A percentile compares a stretch with the other conserved stretches of the same genome.
Conservation (phyloP, 1,140 invertebrate species). For the Drosophila sechellia region DNA sequence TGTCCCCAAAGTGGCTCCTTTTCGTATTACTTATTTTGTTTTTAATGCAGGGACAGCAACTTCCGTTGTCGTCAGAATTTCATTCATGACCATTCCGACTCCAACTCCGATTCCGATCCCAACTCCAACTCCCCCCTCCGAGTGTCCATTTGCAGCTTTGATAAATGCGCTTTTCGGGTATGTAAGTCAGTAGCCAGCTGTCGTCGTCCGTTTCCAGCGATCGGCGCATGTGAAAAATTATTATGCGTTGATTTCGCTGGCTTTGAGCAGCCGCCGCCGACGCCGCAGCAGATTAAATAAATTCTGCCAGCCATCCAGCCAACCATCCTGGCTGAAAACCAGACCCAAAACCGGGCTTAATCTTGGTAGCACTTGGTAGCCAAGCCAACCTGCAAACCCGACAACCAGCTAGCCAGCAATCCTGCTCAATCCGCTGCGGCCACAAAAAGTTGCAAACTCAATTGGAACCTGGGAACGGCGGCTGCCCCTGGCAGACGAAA, state of each 20-base stretch:
- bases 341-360: conserved; percentile 56
- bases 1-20: conserved; percentile 65
- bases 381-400: not conserved
- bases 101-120: not conserved
- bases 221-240: conserved; percentile 79
- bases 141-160: conserved; percentile 56
- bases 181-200: conserved; percentile 81
- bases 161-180: conserved; percentile 81
- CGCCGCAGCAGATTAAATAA: conserved; percentile 83
- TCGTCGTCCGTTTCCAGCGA: conserved; percentile 33
- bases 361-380: conserved; percentile 51
- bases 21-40: not conserved
- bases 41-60: conserved; percentile 21
- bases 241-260: conserved; percentile 69
- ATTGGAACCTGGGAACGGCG: conserved; percentile 64
- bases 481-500: not conserved
- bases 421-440: conserved; percentile 51
- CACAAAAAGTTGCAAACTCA: conserved; percentile 82
- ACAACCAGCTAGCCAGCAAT: conserved; percentile 25
- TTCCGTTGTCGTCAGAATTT: conserved; percentile 53
- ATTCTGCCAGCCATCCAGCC: conserved; percentile 60
- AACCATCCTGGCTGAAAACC: conserved; percentile 14
- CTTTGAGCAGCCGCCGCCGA: conserved; percentile 74
- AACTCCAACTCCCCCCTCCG: not conserved
- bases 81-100: conserved; percentile 52